Conservation (phyloP, 2,888 invertebrate genomes). For the Eristalis pertinax region DNA sequence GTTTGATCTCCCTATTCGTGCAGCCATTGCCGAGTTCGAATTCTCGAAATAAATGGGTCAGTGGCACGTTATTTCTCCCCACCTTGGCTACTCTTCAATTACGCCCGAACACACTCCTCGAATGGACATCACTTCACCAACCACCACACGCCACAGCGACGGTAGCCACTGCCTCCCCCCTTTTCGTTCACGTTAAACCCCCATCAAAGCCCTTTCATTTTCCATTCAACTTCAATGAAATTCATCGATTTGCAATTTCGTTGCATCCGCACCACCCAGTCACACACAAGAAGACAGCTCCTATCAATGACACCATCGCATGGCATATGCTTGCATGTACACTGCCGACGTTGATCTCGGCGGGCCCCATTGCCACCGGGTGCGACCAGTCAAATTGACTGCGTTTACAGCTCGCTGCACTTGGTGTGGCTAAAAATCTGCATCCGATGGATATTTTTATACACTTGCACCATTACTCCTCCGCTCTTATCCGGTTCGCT, state of each 20-base stretch:
- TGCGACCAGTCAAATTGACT: conserved; percentile 21
- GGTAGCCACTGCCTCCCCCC: too few species aligned
- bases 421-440: conserved; percentile 31
- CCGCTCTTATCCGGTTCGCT: neutral
- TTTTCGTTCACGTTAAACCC: neutral
- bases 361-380: neutral
- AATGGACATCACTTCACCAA: neutral
- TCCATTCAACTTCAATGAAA: neutral
- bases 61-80: too few species aligned
- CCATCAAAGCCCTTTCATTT: neutral
- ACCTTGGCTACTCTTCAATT: too few species aligned
- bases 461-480: conserved; percentile 2
- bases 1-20: too few species aligned
- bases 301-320: neutral
- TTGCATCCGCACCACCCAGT: neutral
- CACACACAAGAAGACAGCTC: neutral
- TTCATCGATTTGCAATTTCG: neutral
- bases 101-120: too few species aligned
- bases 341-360: too few species aligned
- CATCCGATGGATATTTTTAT: conserved; percentile 41
- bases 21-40: too few species aligned
- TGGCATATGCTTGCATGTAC: too few species aligned
- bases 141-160: neutral
- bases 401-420: conserved; percentile 15
- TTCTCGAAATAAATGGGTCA: too few species aligned